These are phyloP conservation scores for Acanthosepion lycidas DNA, from an alignment of 2,888 invertebrate genomes.

Conservation along the genomic window DNA sequence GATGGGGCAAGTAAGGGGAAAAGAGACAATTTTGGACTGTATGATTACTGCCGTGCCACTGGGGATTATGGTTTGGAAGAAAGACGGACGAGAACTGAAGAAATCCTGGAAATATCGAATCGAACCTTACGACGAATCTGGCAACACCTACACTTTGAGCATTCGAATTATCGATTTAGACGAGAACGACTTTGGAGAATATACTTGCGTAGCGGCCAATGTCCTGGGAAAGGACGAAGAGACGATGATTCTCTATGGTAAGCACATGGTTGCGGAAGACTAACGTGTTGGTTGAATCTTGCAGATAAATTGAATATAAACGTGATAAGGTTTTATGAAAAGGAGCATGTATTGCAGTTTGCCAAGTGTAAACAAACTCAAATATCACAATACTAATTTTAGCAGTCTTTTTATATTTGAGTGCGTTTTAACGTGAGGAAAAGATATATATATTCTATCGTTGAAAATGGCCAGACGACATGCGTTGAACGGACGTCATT, in stretches of 20 bases:
- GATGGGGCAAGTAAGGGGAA: slow-evolving; percentile 41
- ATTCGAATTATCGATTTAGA: slow-evolving; percentile 41
- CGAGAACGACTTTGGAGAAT: slow-evolving; percentile 44
- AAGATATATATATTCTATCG: too few species aligned
- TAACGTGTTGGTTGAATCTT: background rate
- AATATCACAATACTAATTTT: too few species aligned
- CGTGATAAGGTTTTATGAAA: too few species aligned
- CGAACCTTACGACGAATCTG: slow-evolving; percentile 44
- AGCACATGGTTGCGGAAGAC: background rate
- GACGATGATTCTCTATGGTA: slow-evolving; percentile 45
- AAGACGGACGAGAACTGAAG: background rate
- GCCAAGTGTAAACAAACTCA: too few species aligned
- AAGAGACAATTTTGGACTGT: slow-evolving; percentile 41
- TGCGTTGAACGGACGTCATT: too few species aligned
- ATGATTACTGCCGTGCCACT: slow-evolving; percentile 43
- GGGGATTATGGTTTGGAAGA: slow-evolving; percentile 39
- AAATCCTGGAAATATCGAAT: slow-evolving; percentile 46
- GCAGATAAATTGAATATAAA: too few species aligned
- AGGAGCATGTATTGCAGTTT: too few species aligned
- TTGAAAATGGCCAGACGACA: too few species aligned
- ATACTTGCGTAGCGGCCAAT: slow-evolving; percentile 42
- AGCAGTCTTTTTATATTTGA: too few species aligned
- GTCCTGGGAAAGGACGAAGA: slow-evolving; percentile 17
- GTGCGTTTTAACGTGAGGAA: too few species aligned
- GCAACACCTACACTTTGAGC: slow-evolving; percentile 40